phyloP scores from a whole-genome alignment of 1,140 invertebrate species.

The Cyrtorhinus lividipennis region DNA sequence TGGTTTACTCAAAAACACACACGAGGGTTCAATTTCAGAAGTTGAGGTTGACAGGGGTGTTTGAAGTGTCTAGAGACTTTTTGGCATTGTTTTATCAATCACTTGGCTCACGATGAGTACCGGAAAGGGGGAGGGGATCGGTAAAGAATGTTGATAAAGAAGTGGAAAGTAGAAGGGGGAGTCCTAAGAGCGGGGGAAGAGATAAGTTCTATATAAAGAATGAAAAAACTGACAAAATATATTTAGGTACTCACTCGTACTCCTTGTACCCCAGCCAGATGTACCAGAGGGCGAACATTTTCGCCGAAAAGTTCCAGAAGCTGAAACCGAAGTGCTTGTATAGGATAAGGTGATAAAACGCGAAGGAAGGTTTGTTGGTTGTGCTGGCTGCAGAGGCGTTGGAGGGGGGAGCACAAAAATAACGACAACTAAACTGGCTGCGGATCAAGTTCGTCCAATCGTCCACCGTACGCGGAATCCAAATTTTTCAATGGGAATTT shows the following conservation, averaged over 20 bases:
- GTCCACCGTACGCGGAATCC: too few relatives aligned
- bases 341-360: background rate
- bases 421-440: background rate
- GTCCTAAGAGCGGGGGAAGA: background rate
- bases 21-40: background rate
- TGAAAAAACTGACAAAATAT: conserved; percentile 1
- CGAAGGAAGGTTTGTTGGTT: background rate
- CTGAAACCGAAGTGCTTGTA: background rate
- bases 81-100: background rate
- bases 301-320: background rate
- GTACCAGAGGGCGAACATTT: conserved; percentile 18
- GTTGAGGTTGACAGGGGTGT: background rate
- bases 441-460: background rate
- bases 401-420: background rate
- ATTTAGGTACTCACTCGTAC: conserved; percentile 14
- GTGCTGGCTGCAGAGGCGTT: background rate
- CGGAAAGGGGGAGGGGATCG: background rate
- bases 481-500: too few relatives aligned
- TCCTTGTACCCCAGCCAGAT: conserved; percentile 16
- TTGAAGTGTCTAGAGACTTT: too few relatives aligned
- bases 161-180: too few relatives aligned
- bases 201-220: conserved; percentile 5
- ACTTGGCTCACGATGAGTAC: background rate
- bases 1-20: too few relatives aligned
- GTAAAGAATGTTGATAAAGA: background rate